Conservation (phyloP, 2,113 vertebrate species). For the Psilopsiagon aymara region DNA sequence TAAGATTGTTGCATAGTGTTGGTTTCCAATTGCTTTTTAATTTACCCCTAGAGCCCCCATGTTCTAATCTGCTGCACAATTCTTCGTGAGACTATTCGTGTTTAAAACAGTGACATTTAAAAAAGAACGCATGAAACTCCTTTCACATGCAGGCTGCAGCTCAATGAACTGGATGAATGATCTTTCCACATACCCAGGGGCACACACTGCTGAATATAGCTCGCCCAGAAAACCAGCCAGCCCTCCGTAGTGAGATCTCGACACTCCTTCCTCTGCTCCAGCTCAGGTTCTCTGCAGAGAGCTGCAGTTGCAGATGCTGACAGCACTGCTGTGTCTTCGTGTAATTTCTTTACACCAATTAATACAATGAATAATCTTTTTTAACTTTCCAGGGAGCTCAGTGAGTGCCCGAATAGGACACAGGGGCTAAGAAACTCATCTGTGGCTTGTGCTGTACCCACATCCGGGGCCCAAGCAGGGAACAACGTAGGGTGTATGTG, state of each 20-base stretch:
- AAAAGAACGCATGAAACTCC: background rate
- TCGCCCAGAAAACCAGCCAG: slow-evolving; percentile 44
- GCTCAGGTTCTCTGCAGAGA: background rate
- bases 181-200: slow-evolving; percentile 39
- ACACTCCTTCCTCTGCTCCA: background rate
- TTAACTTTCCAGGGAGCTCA: background rate
- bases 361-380: background rate
- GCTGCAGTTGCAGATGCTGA: background rate
- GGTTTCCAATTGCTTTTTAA: slow-evolving; percentile 46
- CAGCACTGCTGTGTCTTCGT: background rate
- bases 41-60: slow-evolving; percentile 16
- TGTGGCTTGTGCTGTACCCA: background rate
- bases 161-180: slow-evolving; percentile 60
- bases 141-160: slow-evolving; percentile 17
- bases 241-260: fast-evolving
- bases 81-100: background rate
- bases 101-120: slow-evolving; percentile 43
- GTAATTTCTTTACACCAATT: background rate
- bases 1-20: slow-evolving; percentile 24
- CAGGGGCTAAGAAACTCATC: background rate
- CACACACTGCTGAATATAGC: slow-evolving; percentile 32
- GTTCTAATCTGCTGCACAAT: background rate
- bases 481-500: background rate
- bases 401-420: background rate
- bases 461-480: background rate